Conservation (phyloP, 2,888 invertebrate genomes). For the Pediacus dermestoides region DNA sequence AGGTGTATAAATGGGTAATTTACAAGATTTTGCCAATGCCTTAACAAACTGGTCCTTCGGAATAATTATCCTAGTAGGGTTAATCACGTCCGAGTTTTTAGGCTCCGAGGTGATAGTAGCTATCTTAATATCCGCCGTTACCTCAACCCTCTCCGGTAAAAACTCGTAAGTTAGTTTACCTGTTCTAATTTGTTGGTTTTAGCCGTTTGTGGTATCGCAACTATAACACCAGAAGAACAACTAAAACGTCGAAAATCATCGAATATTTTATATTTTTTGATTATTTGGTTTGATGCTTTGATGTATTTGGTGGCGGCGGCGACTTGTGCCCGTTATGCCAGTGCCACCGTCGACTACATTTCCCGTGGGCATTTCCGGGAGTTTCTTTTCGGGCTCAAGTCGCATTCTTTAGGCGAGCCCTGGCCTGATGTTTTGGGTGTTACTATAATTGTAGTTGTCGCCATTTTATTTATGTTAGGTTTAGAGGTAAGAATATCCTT, state of each 20-base stretch:
- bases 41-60: constrained; percentile 58
- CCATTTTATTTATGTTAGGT: constrained; percentile 62
- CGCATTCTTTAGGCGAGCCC: constrained; percentile 58
- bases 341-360: constrained; percentile 62
- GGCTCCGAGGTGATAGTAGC: constrained; percentile 59
- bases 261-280: constrained; percentile 57
- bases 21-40: constrained; percentile 44
- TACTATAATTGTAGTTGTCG: constrained; percentile 58
- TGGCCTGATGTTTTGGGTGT: constrained; percentile 64
- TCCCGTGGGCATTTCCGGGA: constrained; percentile 58
- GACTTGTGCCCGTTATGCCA: constrained; percentile 59
- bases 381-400: constrained; percentile 59
- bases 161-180: no score
- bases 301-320: constrained; percentile 60
- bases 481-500: constrained; percentile 53
- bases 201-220: constrained; percentile 38
- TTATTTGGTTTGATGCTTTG: constrained; percentile 59
- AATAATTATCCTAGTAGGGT: constrained; percentile 56
- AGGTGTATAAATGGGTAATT: constrained; percentile 28
- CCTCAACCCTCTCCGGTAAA: constrained; percentile 54
- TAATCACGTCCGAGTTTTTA: constrained; percentile 57
- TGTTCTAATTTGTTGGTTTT: no score
- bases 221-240: constrained; percentile 30
- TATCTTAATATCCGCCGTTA: constrained; percentile 53
- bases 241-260: constrained; percentile 49